Evolutionary conservation across 2,888 invertebrate genomes (phyloP).

Genomic region (Phymatocera aterrima): DNA sequence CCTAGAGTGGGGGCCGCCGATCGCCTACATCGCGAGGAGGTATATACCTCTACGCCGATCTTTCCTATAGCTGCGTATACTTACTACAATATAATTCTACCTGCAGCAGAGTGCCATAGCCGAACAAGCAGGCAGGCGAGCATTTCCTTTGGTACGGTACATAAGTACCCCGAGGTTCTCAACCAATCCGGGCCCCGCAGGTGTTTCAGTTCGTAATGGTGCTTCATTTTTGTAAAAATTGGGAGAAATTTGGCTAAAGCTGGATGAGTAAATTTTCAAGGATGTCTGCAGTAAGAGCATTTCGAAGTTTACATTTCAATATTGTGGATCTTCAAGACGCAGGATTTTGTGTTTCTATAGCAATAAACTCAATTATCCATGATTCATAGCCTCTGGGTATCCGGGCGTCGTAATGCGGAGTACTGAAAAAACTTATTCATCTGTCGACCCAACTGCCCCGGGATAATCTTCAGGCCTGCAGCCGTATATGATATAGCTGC

Average conservation of each 20-base stretch:
- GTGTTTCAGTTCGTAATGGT: too few species aligned
- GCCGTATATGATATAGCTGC: not conserved
- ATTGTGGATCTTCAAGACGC: not conserved
- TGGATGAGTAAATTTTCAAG: too few species aligned
- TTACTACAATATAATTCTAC: not conserved
- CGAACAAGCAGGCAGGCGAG: too few species aligned
- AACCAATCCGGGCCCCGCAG: not conserved
- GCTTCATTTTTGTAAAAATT: too few species aligned
- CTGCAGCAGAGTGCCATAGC: not conserved
- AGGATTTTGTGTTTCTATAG: slow-evolving; percentile 2
- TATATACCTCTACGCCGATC: slow-evolving; percentile 4
- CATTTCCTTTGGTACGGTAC: not conserved
- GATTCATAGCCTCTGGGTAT: slow-evolving; percentile 17
- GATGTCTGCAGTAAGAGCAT: too few species aligned
- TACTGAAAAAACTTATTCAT: not conserved
- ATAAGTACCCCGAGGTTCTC: slow-evolving; percentile 14
- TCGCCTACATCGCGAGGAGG: slow-evolving; percentile 26
- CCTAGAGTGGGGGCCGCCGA: slow-evolving; percentile 27
- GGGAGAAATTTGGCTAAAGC: too few species aligned
- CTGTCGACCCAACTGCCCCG: not conserved
- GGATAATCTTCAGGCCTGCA: not conserved
- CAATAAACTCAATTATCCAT: slow-evolving; percentile 17
- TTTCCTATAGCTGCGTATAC: too few species aligned
- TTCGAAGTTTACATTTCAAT: too few species aligned
- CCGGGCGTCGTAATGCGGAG: not conserved